A percentile compares a stretch with the other conserved stretches of the same genome.
phyloP scores from a whole-genome alignment of 2,888 invertebrate genomes.

The Polyommatus iphigenia region DNA sequence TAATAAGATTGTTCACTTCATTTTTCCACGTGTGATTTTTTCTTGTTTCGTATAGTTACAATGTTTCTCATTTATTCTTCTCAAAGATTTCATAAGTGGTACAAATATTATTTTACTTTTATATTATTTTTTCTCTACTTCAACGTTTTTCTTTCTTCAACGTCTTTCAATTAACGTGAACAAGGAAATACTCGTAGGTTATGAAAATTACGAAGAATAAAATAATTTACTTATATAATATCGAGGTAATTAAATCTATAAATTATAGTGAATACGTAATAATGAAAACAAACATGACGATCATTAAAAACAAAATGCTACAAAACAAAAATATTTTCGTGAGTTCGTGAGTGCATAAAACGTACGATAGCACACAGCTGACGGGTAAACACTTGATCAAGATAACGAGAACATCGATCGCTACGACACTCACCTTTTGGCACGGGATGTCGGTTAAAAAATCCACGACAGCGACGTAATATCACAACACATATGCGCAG shows the following conservation, averaged over 20 bases:
- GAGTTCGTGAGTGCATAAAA: slow-evolving; percentile 16
- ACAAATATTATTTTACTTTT: background rate
- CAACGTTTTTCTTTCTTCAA: background rate
- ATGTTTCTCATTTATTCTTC: background rate
- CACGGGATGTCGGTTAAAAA: slow-evolving; percentile 14
- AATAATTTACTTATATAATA: background rate
- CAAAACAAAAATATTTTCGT: slow-evolving; percentile 7
- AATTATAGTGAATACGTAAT: background rate
- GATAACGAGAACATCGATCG: slow-evolving; percentile 23
- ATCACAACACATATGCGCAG: slow-evolving; percentile 29
- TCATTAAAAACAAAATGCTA: background rate
- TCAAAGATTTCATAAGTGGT: background rate
- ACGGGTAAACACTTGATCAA: slow-evolving; percentile 16
- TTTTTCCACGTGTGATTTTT: background rate
- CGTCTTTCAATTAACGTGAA: background rate
- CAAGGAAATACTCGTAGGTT: background rate
- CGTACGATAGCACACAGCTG: background rate
- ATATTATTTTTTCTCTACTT: background rate
- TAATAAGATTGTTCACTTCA: background rate
- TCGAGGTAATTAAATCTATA: background rate
- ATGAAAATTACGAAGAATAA: background rate
- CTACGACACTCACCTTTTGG: slow-evolving; percentile 17
- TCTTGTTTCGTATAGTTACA: background rate
- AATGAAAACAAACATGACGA: background rate
- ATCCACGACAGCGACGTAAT: slow-evolving; percentile 18